A percentile compares a stretch with the other conserved stretches of the same genome.
These are phyloP conservation scores for Drosophila malerkotliana DNA, from an alignment of 1,140 invertebrate species.

Conservation along the genomic window DNA sequence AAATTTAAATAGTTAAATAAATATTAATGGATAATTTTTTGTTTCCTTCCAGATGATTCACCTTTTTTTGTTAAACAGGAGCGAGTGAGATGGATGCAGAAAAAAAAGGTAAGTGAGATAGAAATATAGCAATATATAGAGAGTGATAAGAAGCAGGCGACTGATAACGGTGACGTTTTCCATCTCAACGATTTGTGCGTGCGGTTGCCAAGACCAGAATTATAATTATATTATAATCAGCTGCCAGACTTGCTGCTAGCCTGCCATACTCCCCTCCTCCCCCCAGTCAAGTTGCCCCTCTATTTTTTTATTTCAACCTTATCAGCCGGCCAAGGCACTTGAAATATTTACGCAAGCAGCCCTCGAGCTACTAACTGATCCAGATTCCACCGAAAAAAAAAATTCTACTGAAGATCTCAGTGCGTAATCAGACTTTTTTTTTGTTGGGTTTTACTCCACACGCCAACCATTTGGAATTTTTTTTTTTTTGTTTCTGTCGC, in stretches of 20 bases:
- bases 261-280: neutral
- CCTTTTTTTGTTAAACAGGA: neutral
- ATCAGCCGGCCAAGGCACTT: slow-evolving; percentile 31
- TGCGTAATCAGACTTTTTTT: slow-evolving; percentile 31
- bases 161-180: slow-evolving; percentile 45
- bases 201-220: slow-evolving; percentile 50
- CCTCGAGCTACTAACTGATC: neutral
- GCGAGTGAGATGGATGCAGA: neutral
- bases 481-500: slow-evolving; percentile 13
- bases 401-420: slow-evolving; percentile 24
- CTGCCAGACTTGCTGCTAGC: slow-evolving; percentile 11
- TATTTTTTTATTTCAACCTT: slow-evolving; percentile 1
- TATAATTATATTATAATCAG: slow-evolving; percentile 60
- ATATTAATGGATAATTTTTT: neutral
- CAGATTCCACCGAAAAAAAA: neutral
- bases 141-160: neutral
- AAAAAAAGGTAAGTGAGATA: neutral
- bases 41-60: neutral
- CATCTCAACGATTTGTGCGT: slow-evolving; percentile 25
- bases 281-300: neutral
- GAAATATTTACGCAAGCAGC: slow-evolving; percentile 56
- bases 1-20: too few relatives aligned
- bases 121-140: neutral
- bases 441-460: neutral
- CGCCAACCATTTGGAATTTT: neutral